Evolutionary conservation across 2,888 invertebrate species (phyloP).

Genomic region (Griposia aprilina): DNA sequence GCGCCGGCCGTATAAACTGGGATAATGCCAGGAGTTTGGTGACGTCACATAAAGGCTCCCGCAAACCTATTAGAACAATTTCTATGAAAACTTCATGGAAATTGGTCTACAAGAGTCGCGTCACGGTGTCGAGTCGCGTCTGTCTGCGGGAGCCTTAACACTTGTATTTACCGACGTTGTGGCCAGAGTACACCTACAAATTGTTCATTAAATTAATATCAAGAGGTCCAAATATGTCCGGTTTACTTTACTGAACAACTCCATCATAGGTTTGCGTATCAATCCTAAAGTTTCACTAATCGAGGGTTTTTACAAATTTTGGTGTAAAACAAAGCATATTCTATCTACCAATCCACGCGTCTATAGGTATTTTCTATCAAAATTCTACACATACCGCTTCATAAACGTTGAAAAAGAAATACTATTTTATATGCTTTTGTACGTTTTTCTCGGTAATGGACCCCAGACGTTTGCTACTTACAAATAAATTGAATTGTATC

Average conservation of each 20-base stretch:
- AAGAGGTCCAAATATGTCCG: not conserved
- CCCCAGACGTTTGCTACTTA: slow-evolving; percentile 2
- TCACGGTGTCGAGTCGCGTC: too few relatives aligned
- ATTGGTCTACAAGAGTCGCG: too few relatives aligned
- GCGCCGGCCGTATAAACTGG: not conserved
- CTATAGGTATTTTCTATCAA: not conserved
- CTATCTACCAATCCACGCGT: not conserved
- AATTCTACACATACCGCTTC: not conserved
- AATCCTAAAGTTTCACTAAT: not conserved
- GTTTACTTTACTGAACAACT: not conserved
- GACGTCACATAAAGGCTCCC: too few relatives aligned
- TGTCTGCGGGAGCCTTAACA: not conserved
- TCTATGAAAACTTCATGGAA: too few relatives aligned
- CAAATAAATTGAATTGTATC: slow-evolving; percentile 57
- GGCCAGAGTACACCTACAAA: not conserved
- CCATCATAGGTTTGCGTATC: not conserved
- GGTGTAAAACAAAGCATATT: not conserved
- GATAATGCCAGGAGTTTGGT: not conserved
- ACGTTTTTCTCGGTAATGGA: not conserved
- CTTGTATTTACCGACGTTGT: not conserved
- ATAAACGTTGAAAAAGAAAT: not conserved
- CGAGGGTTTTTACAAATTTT: not conserved
- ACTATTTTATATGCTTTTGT: not conserved
- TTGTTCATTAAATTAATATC: not conserved
- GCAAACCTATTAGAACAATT: too few relatives aligned